Conservation (phyloP, 2,797 vertebrate species). For the Thripadectes ignobilis region DNA sequence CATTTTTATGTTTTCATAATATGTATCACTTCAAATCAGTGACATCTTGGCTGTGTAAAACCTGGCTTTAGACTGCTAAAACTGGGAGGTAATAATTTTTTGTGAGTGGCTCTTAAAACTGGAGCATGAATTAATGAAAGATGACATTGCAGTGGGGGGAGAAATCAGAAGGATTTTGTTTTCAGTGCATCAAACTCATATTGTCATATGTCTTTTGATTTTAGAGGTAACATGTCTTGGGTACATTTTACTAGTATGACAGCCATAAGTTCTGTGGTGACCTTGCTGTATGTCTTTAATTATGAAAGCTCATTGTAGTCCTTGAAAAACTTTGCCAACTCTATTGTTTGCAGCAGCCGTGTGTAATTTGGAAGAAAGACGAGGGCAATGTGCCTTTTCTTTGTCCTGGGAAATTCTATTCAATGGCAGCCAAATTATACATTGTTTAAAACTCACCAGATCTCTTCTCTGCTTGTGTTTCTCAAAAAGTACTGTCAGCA, state of each 20-base stretch:
- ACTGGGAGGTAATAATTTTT: background rate
- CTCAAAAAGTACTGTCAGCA: background rate
- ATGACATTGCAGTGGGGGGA: background rate
- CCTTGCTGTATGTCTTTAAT: background rate
- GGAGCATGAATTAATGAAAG: background rate
- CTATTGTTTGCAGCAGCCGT: background rate
- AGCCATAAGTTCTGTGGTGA: background rate
- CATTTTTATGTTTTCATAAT: background rate
- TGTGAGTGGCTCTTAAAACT: background rate
- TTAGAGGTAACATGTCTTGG: background rate
- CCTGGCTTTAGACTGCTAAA: background rate
- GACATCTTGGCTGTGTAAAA: background rate
- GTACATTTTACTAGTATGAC: background rate
- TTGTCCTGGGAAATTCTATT: constrained; percentile 5
- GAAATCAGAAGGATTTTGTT: background rate
- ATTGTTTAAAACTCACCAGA: constrained; percentile 3
- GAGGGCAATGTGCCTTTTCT: background rate
- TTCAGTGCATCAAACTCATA: background rate
- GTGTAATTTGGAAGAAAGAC: background rate
- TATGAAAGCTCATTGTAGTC: background rate
- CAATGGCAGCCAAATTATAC: background rate
- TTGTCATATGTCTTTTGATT: background rate
- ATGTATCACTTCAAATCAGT: background rate
- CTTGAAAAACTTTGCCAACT: background rate
- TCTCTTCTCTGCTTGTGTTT: background rate